Evolutionary conservation across 2,888 invertebrate species (phyloP).

Genomic region (Polymixis lichenea): DNA sequence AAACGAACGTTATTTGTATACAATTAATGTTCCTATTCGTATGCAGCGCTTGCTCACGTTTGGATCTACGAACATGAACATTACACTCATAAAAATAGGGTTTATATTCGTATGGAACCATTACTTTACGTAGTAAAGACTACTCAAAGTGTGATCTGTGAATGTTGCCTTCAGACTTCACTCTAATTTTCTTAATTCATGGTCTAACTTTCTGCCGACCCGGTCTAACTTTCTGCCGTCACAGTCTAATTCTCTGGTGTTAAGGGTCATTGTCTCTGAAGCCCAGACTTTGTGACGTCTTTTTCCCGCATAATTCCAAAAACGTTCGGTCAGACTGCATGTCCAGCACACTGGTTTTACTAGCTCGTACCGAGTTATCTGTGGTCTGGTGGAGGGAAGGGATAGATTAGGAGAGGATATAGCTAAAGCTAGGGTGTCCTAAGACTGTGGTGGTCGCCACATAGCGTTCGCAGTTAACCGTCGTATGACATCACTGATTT

Average conservation of each 20-base stretch:
- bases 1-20: not conserved
- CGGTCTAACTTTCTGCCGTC: not conserved
- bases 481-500: too few relatives aligned
- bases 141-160: not conserved
- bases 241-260: not conserved
- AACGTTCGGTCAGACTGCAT: slow-evolving; percentile 74
- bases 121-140: not conserved
- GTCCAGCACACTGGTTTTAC: slow-evolving; percentile 73
- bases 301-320: slow-evolving; percentile 72
- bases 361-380: slow-evolving; percentile 15
- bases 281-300: slow-evolving; percentile 69
- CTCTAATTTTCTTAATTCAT: not conserved
- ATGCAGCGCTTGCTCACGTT: not conserved
- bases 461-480: too few relatives aligned
- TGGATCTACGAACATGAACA: not conserved
- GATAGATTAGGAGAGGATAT: not conserved
- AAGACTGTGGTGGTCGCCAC: too few relatives aligned
- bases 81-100: not conserved
- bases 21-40: not conserved
- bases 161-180: not conserved
- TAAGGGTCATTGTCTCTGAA: slow-evolving; percentile 25
- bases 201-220: not conserved
- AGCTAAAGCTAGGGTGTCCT: too few relatives aligned
- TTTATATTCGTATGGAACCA: not conserved
- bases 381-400: slow-evolving; percentile 45